Percentiles rank a stretch among this genome's conserved stretches.
Conservation (phyloP, 2,888 invertebrate species). For the Euspilapteryx auroguttella region DNA sequence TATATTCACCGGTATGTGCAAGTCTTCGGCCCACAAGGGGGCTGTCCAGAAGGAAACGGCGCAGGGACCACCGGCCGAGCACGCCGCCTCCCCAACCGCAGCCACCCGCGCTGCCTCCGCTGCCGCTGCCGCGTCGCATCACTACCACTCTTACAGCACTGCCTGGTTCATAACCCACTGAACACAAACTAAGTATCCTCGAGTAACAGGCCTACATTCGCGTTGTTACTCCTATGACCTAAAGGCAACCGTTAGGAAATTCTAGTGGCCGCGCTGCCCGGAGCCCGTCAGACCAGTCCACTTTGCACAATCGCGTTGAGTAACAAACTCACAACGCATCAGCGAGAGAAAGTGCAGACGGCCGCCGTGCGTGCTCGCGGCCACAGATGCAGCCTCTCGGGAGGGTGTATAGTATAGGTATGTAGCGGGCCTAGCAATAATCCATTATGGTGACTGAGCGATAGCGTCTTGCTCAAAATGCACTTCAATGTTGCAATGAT, state of each 20-base stretch:
- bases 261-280: conserved; percentile 13
- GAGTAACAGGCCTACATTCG: too few species aligned
- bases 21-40: conserved; percentile 69
- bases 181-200: not conserved
- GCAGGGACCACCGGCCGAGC: conserved; percentile 65
- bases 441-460: too few species aligned
- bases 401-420: too few species aligned
- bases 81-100: conserved; percentile 45
- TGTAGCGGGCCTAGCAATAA: too few species aligned
- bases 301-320: conserved; percentile 40
- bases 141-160: conserved; percentile 14
- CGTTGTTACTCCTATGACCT: conserved; percentile 10
- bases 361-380: conserved; percentile 22
- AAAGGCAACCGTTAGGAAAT: conserved; percentile 31
- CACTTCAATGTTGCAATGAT: too few species aligned
- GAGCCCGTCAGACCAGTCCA: conserved; percentile 14
- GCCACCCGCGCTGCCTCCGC: conserved; percentile 34
- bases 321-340: conserved; percentile 38
- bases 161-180: conserved; percentile 10
- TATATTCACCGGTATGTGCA: conserved; percentile 51
- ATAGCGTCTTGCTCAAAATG: too few species aligned
- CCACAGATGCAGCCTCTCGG: conserved; percentile 26
- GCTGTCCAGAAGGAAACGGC: conserved; percentile 70
- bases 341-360: conserved; percentile 47
- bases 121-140: conserved; percentile 44